Base-by-base conservation (phyloP, 2,888 invertebrate species). In the Augochlorella aurata region DNA sequence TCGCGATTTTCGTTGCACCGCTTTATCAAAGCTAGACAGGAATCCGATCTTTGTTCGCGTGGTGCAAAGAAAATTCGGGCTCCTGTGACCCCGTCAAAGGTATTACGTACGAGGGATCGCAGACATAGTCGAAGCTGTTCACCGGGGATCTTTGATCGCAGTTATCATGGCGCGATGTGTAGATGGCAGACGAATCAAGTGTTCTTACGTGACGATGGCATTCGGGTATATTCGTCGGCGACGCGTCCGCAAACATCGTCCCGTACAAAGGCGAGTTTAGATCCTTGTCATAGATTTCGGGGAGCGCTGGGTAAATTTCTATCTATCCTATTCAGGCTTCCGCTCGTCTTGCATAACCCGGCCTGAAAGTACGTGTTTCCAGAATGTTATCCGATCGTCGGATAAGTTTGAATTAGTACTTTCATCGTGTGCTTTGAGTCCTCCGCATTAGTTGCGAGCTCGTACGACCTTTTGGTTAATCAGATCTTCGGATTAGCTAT, bases 401-500 rank as follows among this genome's bases (percentile, higher is more conserved):
- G 82, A 82, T 82, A 82, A 82, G 81, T 81, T 81, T 82, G 73
- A 81, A 77, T 72, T 74, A 71, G 70, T 74, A 81, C 82, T 67
- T 81, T 81, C 77, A 58, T 29, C 69, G 65, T 3, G 47, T 12
- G 66, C 67, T 69, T 76, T 73, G 65, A 47, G 65, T 81, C 66
- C 61, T 74, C 50, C 24, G 67, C 45, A 54, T 79, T 79, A 70
- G 74, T 68, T 50, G 66, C 18, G 67, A 74, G 80, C 68, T 71
- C 74, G 14, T n/a, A 66, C 16, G 66, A 44, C n/a, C 58, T 47
- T 45, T 21, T 29, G 18, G 67, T 52, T 71, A 80, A 81, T 71
- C 71, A 67, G 81, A 71, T 74, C 61, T 61, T 44, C 52, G 44
- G 74, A 52, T 71, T 52, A n/a, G n/a, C 61, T 45, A 52, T 52